Percentiles rank a stretch among this genome's conserved stretches.
Conservation (phyloP, 2,113 vertebrate species). For the Peucedramus taeniatus region DNA sequence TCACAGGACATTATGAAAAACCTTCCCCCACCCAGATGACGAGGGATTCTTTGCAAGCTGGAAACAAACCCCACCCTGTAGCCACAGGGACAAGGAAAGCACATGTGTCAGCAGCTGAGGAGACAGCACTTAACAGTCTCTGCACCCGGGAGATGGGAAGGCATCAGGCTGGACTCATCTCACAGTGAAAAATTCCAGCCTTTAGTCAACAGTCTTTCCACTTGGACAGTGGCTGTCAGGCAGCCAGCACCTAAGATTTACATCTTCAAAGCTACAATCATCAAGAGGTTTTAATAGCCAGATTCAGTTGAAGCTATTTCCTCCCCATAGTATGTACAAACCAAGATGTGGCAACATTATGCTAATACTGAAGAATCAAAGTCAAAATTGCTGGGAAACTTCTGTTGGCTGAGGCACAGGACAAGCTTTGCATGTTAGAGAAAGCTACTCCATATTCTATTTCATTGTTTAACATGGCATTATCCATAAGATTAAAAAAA, state of each 20-base stretch:
- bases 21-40: slow-evolving; percentile 2
- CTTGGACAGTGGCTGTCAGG: neutral
- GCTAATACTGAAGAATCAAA: slow-evolving; percentile 33
- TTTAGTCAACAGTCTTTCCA: neutral
- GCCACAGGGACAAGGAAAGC: neutral
- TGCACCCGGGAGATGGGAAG: neutral
- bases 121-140: neutral
- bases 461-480: neutral
- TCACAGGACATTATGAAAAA: slow-evolving; percentile 7
- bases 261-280: neutral
- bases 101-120: neutral
- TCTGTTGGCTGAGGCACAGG: neutral
- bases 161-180: neutral
- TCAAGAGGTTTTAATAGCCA: neutral
- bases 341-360: slow-evolving; percentile 17
- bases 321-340: neutral
- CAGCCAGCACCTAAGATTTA: neutral
- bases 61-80: slow-evolving; percentile 48
- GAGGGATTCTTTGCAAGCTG: slow-evolving; percentile 8
- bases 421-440: neutral
- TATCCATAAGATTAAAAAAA: neutral
- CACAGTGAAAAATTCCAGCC: neutral
- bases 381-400: slow-evolving; percentile 24
- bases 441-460: slow-evolving; percentile 4
- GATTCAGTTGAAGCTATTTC: neutral